Conservation (phyloP, 2,888 invertebrate species). For the Griposia aprilina region DNA sequence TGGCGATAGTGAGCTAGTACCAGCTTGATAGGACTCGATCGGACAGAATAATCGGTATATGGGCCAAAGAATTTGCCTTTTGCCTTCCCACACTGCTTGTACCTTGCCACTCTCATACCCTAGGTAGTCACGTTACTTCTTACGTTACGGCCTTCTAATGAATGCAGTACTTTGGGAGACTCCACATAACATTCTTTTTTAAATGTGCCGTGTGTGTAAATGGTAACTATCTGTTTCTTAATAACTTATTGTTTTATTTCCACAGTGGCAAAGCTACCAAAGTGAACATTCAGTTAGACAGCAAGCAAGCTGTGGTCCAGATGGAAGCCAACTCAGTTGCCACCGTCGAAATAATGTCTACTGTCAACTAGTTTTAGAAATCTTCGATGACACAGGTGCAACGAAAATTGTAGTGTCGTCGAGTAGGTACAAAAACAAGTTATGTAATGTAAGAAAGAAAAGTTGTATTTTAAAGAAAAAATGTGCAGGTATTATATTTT, state of each 20-base stretch:
- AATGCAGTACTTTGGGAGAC: not conserved
- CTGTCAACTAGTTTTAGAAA: not conserved
- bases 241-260: conserved; percentile 24
- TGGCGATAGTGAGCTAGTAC: not conserved
- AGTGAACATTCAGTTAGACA: conserved; percentile 57
- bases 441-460: not conserved
- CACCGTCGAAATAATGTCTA: conserved; percentile 54
- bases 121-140: too few species aligned
- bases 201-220: too few species aligned
- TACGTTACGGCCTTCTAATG: not conserved
- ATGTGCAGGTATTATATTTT: not conserved
- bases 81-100: not conserved
- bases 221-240: not conserved
- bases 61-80: not conserved
- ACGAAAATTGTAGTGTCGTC: not conserved
- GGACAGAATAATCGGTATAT: not conserved
- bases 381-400: not conserved
- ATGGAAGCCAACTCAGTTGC: conserved; percentile 53
- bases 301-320: conserved; percentile 41
- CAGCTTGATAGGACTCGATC: not conserved
- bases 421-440: not conserved
- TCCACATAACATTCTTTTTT: not conserved
- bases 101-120: not conserved
- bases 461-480: not conserved
- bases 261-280: conserved; percentile 58